Evolutionary conservation across 2,888 invertebrate species (phyloP), one percentile per base, ranked within the genome.

Genomic region (Margaritifera margaritifera): DNA sequence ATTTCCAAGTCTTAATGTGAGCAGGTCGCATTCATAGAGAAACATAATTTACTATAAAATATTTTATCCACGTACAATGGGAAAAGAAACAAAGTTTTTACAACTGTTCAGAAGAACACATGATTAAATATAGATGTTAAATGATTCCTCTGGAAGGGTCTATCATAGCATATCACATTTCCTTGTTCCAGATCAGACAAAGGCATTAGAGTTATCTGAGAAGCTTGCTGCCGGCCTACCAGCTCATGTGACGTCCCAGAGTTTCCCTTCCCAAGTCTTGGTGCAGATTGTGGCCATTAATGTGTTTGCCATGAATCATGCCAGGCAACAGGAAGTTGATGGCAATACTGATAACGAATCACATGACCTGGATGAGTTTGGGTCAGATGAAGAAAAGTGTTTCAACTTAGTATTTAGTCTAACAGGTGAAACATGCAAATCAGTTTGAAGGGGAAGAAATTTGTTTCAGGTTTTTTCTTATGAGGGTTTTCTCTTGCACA

Each of bases 221-320:
- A 92, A 92, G 31, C 91, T 95, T 50, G 93, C 93, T 69, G 92
- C 93, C 1, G 93, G 94, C 53, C 90, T 95, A 77, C 94, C 94
- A 0, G 93, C 94, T 0, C 92, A 95, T 68, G 92, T 95, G 15
- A 94, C 94, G 0, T 94, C 95, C 0, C 94, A 95, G 84, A 93
- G 94, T 84, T 94, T 95, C 79, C 93, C 93, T 62, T 92, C 93
- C 1, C 93, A 94, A 91, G 93, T 94, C 79, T 91, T 96, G 31
- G 92, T 95, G 53, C 94, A 95, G 92, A 94, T 95, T 92, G 92
- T 94, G 62, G 93, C 94, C 71, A 93, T 95, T 56, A 93, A 94
- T 86, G 92, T 95, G 65, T 95, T 94, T 91, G 92, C 94, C 19
- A 91, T 94, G 74, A 81, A 85, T 69, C 85, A 86, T 69, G 80